Percentiles rank a stretch among this genome's conserved stretches.
Evolutionary conservation across 2,888 invertebrate species (phyloP).

Genomic region (Amblyjoppa proteus): DNA sequence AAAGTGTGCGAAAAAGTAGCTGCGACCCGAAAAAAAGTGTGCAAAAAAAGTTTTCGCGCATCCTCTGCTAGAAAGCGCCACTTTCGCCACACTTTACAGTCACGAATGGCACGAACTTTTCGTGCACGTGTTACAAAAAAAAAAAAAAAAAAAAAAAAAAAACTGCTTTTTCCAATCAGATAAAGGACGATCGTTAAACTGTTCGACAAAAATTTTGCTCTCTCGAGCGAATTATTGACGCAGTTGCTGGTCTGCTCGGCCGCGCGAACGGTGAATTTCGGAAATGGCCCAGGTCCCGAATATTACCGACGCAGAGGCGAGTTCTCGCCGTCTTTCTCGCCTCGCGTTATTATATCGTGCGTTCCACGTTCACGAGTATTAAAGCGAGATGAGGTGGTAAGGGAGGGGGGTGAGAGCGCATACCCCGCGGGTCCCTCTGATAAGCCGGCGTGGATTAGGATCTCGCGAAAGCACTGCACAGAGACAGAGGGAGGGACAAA

Average conservation of each 20-base stretch:
- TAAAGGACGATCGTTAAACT: slow-evolving; percentile 36
- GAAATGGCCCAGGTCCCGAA: slow-evolving; percentile 60
- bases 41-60: no score
- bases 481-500: not conserved
- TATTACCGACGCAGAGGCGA: slow-evolving; percentile 32
- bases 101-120: no score
- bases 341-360: slow-evolving; percentile 21
- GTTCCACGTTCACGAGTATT: slow-evolving; percentile 39
- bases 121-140: no score
- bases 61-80: no score
- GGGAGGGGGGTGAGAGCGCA: slow-evolving; percentile 21
- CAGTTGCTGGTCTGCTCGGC: slow-evolving; percentile 34
- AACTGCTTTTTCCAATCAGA: not conserved
- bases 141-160: no score
- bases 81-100: no score
- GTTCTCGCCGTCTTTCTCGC: not conserved
- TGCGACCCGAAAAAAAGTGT: no score
- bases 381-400: slow-evolving; percentile 2
- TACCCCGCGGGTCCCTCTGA: slow-evolving; percentile 49
- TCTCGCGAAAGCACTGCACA: slow-evolving; percentile 38
- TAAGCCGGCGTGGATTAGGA: slow-evolving; percentile 64
- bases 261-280: slow-evolving; percentile 54
- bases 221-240: slow-evolving; percentile 58
- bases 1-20: no score
- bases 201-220: slow-evolving; percentile 48